Conservation (phyloP, 2,797 vertebrate species). For the Chelon auratus region DNA sequence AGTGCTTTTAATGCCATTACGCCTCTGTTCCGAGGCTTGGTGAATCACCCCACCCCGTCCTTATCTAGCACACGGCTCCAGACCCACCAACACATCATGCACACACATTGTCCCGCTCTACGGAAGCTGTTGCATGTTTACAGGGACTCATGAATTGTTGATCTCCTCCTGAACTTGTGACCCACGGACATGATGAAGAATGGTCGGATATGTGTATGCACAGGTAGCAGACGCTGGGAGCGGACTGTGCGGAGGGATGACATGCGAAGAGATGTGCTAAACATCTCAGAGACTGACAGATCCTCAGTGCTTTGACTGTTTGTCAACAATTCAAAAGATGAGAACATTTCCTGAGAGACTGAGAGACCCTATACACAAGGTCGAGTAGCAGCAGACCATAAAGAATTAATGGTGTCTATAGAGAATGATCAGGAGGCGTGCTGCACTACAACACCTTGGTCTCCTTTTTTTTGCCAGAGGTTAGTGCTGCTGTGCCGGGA, state of each 20-base stretch:
- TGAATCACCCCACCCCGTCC: slow-evolving; percentile 50
- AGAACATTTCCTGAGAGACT: slow-evolving; percentile 59
- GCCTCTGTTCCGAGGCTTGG: slow-evolving; percentile 59
- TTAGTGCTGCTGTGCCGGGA: slow-evolving; percentile 40
- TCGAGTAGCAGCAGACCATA: slow-evolving; percentile 69
- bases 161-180: slow-evolving; percentile 78
- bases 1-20: slow-evolving; percentile 72
- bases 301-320: slow-evolving; percentile 54
- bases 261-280: slow-evolving; percentile 40
- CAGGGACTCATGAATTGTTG: slow-evolving; percentile 77
- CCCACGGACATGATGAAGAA: slow-evolving; percentile 45
- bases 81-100: slow-evolving; percentile 46
- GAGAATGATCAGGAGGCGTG: slow-evolving; percentile 62
- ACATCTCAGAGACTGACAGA: slow-evolving; percentile 48
- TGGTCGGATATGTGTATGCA: slow-evolving; percentile 2
- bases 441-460: slow-evolving; percentile 58
- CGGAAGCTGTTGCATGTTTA: slow-evolving; percentile 61
- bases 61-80: slow-evolving; percentile 41
- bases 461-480: slow-evolving; percentile 42
- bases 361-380: slow-evolving; percentile 57
- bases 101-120: slow-evolving; percentile 45
- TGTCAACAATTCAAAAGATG: slow-evolving; percentile 57
- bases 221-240: slow-evolving; percentile 27
- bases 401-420: slow-evolving; percentile 76
- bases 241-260: slow-evolving; percentile 27